These are phyloP conservation scores for Eulemur albifrons DNA, from an alignment of 2,797 vertebrate species.

Conservation along the genomic window DNA sequence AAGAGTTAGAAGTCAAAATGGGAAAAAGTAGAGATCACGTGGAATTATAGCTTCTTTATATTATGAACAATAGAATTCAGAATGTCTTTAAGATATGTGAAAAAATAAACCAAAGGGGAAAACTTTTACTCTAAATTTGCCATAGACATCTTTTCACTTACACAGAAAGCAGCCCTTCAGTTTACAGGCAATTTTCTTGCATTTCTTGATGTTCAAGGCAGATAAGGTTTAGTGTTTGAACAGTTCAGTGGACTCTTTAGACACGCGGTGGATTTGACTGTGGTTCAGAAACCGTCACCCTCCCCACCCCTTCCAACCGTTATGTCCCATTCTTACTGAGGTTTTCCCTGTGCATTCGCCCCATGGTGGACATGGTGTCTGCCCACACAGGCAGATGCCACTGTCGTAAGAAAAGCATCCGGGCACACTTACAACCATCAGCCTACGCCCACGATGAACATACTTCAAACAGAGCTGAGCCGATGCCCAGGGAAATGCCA, in stretches of 20 bases:
- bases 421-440: accelerated
- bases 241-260: not conserved
- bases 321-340: accelerated
- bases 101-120: not conserved
- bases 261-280: not conserved
- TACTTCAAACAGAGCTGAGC: not conserved
- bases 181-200: not conserved
- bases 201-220: not conserved
- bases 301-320: not conserved
- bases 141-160: not conserved
- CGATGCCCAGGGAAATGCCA: not conserved
- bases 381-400: accelerated
- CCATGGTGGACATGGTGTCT: accelerated
- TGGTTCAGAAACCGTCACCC: not conserved
- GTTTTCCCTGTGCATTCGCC: accelerated
- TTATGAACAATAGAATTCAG: not conserved
- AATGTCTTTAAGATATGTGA: not conserved
- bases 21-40: not conserved
- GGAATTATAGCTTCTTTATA: conserved; percentile 5
- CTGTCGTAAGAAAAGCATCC: not conserved
- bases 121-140: not conserved
- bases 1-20: not conserved
- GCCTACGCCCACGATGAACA: accelerated
- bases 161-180: not conserved
- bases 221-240: too few species aligned